Base-by-base conservation (phyloP, 1,140 invertebrate species). In the Goniozus legneri region DNA sequence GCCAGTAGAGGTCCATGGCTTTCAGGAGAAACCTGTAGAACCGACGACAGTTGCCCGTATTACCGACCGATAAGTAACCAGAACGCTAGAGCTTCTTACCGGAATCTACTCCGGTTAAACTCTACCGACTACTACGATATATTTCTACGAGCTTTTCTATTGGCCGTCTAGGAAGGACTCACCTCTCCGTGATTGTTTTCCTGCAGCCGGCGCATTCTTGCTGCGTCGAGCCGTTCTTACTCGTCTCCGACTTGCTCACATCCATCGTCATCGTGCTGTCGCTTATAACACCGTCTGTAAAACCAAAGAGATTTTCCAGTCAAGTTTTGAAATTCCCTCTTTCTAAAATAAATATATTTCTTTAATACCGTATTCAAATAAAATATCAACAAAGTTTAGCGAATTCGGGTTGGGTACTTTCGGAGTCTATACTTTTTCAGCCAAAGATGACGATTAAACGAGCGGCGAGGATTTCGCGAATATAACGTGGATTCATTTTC, bases 1-100 rank as follows among this genome's bases (percentile, higher is more conserved):
- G 95, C 95, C 95, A 98, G 62, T 89, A 87, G 76, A 95, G 83
- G 70, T 97, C 93, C 60, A 97, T 71, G 3, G 94, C 91, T 70
- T 89, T 89, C 51, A 91, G 80, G 32, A 90, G 78, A 69, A 83
- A 91, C 68, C 77, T 77, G 50, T 39, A 56, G 50, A 52, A 59
- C 56, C 58, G 58, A 60, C 58, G 53, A 51, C 20, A 60, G 57
- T 45, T 53, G 38, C 48, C 53, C 24, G 53, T 56, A 33, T 60
- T 60, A 59, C 58, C 58, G 58, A 54, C 57, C 21, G 46, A 35
- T 10, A 27, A n/a, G n/a, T n/a, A n/a, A n/a, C n/a, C n/a, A n/a
- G n/a, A n/a, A n/a, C n/a, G n/a, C n/a, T n/a, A n/a, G n/a, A n/a
- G n/a, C n/a, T n/a, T n/a, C n/a, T n/a, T n/a, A n/a, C n/a, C n/a